A percentile compares a stretch with the other conserved stretches of the same genome.
Evolutionary conservation across 1,140 invertebrate species (phyloP).

Genomic region (Agrypnia vestita): DNA sequence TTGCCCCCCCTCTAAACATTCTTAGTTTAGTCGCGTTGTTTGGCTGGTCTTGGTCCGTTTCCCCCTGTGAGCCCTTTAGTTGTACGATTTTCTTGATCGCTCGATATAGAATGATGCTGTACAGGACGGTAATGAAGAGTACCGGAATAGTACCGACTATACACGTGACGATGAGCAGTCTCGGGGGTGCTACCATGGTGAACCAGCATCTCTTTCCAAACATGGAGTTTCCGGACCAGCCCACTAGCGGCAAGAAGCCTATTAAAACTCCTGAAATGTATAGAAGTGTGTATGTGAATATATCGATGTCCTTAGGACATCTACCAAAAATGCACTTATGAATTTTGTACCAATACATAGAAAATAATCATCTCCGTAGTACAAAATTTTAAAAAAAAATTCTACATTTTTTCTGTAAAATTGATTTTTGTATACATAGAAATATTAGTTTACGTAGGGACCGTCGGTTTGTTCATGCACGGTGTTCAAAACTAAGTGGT

Average conservation of each 20-base stretch:
- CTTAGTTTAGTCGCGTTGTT: slow-evolving; percentile 6
- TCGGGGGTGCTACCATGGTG: slow-evolving; percentile 69
- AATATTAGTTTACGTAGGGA: no score
- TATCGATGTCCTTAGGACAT: no score
- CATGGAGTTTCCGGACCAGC: slow-evolving; percentile 71
- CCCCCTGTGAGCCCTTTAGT: slow-evolving; percentile 25
- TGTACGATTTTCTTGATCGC: slow-evolving; percentile 51
- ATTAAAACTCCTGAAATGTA: slow-evolving; percentile 70
- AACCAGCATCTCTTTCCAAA: slow-evolving; percentile 71
- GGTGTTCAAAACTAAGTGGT: no score
- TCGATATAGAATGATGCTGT: slow-evolving; percentile 68
- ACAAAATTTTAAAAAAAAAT: no score
- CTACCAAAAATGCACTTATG: no score
- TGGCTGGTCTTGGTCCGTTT: background rate
- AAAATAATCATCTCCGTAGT: no score
- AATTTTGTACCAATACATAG: no score
- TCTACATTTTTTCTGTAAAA: no score
- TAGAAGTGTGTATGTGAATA: background rate
- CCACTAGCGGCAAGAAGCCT: slow-evolving; percentile 73
- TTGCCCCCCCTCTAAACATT: slow-evolving; percentile 44
- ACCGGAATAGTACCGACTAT: slow-evolving; percentile 73
- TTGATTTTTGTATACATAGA: no score
- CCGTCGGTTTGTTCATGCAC: no score
- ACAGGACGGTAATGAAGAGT: slow-evolving; percentile 70
- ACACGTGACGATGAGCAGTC: slow-evolving; percentile 71